Conservation (phyloP, 2,888 invertebrate genomes). For the Colostygia pectinataria region DNA sequence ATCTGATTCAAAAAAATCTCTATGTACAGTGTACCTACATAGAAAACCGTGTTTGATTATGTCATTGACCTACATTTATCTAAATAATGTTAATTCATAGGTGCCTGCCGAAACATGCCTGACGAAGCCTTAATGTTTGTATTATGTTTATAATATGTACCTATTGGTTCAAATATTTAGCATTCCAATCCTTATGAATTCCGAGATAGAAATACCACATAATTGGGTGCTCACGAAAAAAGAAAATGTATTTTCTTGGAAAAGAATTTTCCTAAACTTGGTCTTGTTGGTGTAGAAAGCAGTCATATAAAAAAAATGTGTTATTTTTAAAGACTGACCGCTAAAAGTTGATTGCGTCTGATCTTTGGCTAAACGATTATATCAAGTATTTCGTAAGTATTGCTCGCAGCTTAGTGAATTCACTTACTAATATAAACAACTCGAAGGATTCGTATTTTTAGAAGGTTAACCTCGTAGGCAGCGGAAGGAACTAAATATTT, state of each 20-base stretch:
- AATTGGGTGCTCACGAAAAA: no score
- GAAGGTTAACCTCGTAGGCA: constrained; percentile 28
- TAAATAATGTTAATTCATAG: constrained; percentile 29
- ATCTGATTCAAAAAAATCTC: background rate
- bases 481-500: constrained; percentile 30
- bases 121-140: no score
- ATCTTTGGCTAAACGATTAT: no score
- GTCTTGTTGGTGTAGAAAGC: no score
- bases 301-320: background rate
- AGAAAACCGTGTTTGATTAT: background rate
- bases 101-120: background rate
- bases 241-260: no score
- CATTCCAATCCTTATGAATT: constrained; percentile 18
- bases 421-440: constrained; percentile 27
- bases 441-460: constrained; percentile 32
- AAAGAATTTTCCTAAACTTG: no score
- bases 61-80: constrained; percentile 44
- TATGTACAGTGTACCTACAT: background rate
- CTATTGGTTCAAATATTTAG: constrained; percentile 29
- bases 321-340: background rate
- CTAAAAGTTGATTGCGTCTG: no score
- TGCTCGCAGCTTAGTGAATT: constrained; percentile 20
- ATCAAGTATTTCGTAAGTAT: no score
- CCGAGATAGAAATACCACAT: constrained; percentile 12
- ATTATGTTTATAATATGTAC: background rate